Conservation (phyloP, 2,797 vertebrate genomes). For the Lagothrix lagotricha region DNA sequence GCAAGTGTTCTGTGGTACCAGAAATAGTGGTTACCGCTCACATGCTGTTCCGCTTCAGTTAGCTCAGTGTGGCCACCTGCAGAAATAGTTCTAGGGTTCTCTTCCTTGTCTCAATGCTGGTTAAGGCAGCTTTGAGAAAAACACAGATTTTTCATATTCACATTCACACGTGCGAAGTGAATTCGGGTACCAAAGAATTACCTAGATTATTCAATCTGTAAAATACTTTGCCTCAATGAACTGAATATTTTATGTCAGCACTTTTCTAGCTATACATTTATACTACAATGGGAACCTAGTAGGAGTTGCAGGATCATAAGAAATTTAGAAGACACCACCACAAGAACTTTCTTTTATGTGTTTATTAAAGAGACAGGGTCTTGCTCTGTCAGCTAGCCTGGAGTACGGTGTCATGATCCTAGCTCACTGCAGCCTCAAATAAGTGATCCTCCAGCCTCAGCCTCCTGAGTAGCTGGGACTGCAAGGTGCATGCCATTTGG, state of each 20-base stretch:
- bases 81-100: constrained; percentile 75
- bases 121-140: constrained; percentile 65
- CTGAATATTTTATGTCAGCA: neutral
- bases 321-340: neutral
- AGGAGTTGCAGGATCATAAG: neutral
- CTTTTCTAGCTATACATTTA: neutral
- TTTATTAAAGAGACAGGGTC: neutral
- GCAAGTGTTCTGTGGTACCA: constrained; percentile 2
- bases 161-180: neutral
- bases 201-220: neutral
- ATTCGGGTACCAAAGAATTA: neutral
- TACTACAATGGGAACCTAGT: neutral
- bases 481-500: neutral
- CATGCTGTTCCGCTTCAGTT: constrained; percentile 71
- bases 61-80: constrained; percentile 67
- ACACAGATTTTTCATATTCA: constrained; percentile 67
- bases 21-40: constrained; percentile 70
- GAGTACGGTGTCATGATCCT: neutral
- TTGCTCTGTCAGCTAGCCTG: neutral
- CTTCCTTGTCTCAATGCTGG: constrained; percentile 74
- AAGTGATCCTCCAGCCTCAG: neutral
- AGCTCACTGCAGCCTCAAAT: neutral
- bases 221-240: neutral
- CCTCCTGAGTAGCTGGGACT: neutral
- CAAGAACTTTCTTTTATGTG: neutral